A percentile compares a stretch with the other conserved stretches of the same genome.
These are phyloP conservation scores for Neostethus bicornis DNA, from an alignment of 2,797 vertebrate species.

Conservation along the genomic window DNA sequence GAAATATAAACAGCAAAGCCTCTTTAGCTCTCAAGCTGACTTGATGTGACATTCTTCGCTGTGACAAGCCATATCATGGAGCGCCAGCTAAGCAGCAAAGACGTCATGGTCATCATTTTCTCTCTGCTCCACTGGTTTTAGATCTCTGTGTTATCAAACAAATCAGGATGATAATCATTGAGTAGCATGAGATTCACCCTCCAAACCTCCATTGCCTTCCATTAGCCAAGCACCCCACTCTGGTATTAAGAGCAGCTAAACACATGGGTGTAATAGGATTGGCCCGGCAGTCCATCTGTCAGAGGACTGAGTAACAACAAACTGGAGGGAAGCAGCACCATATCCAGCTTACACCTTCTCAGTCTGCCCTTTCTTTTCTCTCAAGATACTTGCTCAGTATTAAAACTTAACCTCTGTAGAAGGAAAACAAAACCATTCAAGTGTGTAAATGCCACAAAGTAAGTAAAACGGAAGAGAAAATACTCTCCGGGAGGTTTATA, in stretches of 20 bases:
- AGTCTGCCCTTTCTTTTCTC: constrained; percentile 50
- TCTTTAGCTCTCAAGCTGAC: constrained; percentile 28
- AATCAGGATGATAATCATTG: constrained; percentile 49
- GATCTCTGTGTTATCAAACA: constrained; percentile 55
- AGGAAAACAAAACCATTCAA: constrained; percentile 33
- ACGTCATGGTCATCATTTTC: constrained; percentile 22
- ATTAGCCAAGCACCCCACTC: constrained; percentile 64
- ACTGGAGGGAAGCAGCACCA: constrained; percentile 57
- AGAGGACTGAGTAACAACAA: constrained; percentile 62
- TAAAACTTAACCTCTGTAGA: constrained; percentile 39
- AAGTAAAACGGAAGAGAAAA: constrained; percentile 29
- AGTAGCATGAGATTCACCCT: constrained; percentile 46
- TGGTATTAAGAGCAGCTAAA: constrained; percentile 71
- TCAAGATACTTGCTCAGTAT: constrained; percentile 48
- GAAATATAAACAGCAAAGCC: constrained; percentile 31
- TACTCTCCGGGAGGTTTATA: constrained; percentile 25
- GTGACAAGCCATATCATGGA: constrained; percentile 14
- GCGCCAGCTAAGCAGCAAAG: constrained; percentile 20
- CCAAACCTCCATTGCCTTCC: constrained; percentile 49
- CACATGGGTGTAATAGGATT: constrained; percentile 80
- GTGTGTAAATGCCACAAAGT: constrained; percentile 47
- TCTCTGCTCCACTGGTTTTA: constrained; percentile 26
- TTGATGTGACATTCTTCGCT: constrained; percentile 19
- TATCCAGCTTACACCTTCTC: constrained; percentile 63
- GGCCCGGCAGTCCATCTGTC: constrained; percentile 74